These are phyloP conservation scores for Blennius ocellaris DNA, from an alignment of 2,113 vertebrate genomes.

Conservation along the genomic window DNA sequence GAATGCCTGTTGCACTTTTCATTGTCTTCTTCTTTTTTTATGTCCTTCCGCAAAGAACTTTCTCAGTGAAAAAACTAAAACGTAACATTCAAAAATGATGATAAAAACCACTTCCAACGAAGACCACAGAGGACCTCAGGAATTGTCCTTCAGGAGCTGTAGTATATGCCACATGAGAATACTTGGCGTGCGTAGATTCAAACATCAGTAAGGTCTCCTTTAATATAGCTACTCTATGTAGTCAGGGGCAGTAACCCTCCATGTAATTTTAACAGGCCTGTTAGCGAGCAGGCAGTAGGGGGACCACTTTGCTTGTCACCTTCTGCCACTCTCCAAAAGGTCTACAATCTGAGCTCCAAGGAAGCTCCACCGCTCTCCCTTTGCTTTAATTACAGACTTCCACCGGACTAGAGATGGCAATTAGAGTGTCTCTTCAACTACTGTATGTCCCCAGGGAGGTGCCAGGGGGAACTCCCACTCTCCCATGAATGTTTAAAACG, in stretches of 20 bases:
- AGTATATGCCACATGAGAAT: not conserved
- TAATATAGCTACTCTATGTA: slow-evolving; percentile 25
- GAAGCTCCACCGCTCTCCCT: slow-evolving; percentile 37
- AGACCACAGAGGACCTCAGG: no score
- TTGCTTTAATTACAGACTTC: slow-evolving; percentile 76
- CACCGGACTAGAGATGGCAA: slow-evolving; percentile 76
- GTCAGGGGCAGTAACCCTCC: slow-evolving; percentile 10
- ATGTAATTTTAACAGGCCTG: slow-evolving; percentile 41
- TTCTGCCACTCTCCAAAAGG: slow-evolving; percentile 45
- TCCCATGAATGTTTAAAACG: slow-evolving; percentile 78
- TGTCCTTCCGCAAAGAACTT: no score
- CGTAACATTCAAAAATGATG: not conserved
- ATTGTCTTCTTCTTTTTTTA: no score
- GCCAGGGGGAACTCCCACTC: slow-evolving; percentile 70
- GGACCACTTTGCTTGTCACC: slow-evolving; percentile 47
- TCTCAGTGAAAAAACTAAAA: not conserved
- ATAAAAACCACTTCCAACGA: no score
- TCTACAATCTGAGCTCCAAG: slow-evolving; percentile 33
- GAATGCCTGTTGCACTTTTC: no score
- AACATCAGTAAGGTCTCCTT: slow-evolving; percentile 15
- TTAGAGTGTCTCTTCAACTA: slow-evolving; percentile 71
- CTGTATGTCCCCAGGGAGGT: slow-evolving; percentile 64
- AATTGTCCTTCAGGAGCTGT: slow-evolving; percentile 9
- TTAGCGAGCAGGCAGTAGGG: slow-evolving; percentile 24
- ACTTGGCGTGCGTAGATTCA: slow-evolving; percentile 13